These are phyloP conservation scores for Anagyrus pseudococci DNA, from an alignment of 2,888 invertebrate species.

Conservation along the genomic window DNA sequence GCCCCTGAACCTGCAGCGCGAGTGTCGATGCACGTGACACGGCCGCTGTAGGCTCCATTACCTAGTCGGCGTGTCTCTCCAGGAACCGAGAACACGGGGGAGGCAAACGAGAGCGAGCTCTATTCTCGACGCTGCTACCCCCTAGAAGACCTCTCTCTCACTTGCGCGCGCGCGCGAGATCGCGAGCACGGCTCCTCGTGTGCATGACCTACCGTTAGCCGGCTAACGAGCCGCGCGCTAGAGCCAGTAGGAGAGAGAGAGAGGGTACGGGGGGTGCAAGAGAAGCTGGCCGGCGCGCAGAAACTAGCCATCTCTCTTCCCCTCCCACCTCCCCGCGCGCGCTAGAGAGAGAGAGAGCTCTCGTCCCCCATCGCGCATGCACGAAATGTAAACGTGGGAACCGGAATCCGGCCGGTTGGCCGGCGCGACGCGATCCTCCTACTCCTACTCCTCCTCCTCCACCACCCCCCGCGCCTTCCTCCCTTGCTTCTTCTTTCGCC, in stretches of 20 bases:
- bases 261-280: conserved; percentile 44
- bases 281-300: too few species aligned
- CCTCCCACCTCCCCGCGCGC: conserved; percentile 27
- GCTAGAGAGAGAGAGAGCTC: too few species aligned
- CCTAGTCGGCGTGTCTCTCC: background rate
- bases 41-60: background rate
- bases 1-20: background rate
- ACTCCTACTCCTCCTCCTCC: conserved; percentile 33
- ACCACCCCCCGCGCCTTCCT: background rate
- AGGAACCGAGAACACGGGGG: background rate
- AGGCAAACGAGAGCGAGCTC: background rate
- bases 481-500: background rate
- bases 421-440: conserved; percentile 21
- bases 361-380: conserved; percentile 57
- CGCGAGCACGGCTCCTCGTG: background rate
- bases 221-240: conserved; percentile 58
- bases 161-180: background rate
- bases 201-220: conserved; percentile 60
- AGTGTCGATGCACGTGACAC: background rate
- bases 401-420: conserved; percentile 58
- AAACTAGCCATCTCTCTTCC: background rate
- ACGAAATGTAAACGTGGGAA: conserved; percentile 63
- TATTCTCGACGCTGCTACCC: conserved; percentile 16
- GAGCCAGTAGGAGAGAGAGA: background rate
- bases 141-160: too few species aligned